Percentiles rank a stretch among this genome's conserved stretches.
phyloP scores from a whole-genome alignment of 2,113 vertebrate species.

The Mastomys coucha region DNA sequence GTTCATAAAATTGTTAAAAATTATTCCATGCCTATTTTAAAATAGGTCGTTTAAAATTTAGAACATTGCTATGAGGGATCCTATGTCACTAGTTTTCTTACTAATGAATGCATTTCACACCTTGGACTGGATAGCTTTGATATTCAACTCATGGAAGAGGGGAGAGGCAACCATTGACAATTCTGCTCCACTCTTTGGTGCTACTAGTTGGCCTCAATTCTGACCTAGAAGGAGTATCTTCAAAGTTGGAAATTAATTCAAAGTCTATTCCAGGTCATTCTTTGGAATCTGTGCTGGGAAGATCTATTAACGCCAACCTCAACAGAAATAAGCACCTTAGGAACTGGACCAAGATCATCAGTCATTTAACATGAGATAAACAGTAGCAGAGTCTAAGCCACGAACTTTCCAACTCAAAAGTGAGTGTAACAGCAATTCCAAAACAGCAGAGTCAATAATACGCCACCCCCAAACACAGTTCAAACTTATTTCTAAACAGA shows the following conservation, averaged over 20 bases:
- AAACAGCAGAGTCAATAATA: not conserved
- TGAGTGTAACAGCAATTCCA: not conserved
- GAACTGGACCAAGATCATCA: conserved; percentile 50
- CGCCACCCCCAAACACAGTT: not conserved
- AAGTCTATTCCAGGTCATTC: conserved; percentile 70
- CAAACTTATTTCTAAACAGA: conserved; percentile 16
- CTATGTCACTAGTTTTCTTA: conserved; percentile 43
- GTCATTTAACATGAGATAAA: conserved; percentile 47
- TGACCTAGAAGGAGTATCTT: conserved; percentile 72
- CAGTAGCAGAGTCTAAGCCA: conserved; percentile 24
- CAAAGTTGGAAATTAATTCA: conserved; percentile 65
- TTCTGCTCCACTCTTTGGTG: not conserved
- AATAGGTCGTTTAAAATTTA: not conserved
- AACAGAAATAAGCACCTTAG: conserved; percentile 62
- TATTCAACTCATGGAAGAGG: not conserved
- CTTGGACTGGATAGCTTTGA: not conserved
- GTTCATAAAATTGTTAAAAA: conserved; percentile 33
- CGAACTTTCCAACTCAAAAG: conserved; percentile 12
- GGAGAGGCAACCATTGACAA: not conserved
- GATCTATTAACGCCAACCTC: conserved; percentile 69
- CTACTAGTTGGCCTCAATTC: conserved; percentile 70
- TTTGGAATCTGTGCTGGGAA: conserved; percentile 66
- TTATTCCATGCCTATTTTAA: not conserved
- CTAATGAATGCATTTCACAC: not conserved
- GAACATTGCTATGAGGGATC: conserved; percentile 9